Evolutionary conservation across 2,797 vertebrate genomes (phyloP).

Genomic region (Alca torda): DNA sequence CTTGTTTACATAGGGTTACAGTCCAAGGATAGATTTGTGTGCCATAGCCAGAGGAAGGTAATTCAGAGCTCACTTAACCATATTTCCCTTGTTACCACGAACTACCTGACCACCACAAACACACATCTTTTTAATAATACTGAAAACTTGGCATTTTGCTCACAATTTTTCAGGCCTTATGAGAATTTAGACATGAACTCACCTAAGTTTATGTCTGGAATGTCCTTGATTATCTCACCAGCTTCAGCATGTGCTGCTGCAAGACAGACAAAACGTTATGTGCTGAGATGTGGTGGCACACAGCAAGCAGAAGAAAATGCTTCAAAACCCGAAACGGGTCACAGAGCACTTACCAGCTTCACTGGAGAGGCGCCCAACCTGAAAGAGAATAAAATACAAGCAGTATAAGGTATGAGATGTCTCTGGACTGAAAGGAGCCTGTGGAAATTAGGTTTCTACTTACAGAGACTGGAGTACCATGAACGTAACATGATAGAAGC

Average conservation of each 20-base stretch:
- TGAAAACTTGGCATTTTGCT: not conserved
- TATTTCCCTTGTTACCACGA: not conserved
- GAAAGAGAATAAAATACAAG: slow-evolving; percentile 34
- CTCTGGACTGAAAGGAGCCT: not conserved
- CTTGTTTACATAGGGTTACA: not conserved
- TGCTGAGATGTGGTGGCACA: not conserved
- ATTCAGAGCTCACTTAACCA: not conserved
- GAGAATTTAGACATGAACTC: slow-evolving; percentile 27
- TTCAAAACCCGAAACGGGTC: not conserved
- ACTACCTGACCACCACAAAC: not conserved
- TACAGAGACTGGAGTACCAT: slow-evolving; percentile 66
- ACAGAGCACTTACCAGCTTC: slow-evolving; percentile 63
- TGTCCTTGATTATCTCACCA: slow-evolving; percentile 82
- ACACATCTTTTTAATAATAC: not conserved
- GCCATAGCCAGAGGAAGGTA: not conserved
- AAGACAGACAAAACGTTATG: not conserved
- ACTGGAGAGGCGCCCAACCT: slow-evolving; percentile 40
- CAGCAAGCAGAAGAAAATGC: not conserved
- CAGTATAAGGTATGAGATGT: not conserved
- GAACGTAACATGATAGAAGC: not conserved
- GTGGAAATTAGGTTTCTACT: slow-evolving; percentile 46
- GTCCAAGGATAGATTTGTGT: not conserved
- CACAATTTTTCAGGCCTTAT: not conserved
- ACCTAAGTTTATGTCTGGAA: slow-evolving; percentile 89
- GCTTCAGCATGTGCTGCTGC: slow-evolving; percentile 72